phyloP scores from a whole-genome alignment of 1,140 invertebrate genomes.

The Chrysopa pallens region DNA sequence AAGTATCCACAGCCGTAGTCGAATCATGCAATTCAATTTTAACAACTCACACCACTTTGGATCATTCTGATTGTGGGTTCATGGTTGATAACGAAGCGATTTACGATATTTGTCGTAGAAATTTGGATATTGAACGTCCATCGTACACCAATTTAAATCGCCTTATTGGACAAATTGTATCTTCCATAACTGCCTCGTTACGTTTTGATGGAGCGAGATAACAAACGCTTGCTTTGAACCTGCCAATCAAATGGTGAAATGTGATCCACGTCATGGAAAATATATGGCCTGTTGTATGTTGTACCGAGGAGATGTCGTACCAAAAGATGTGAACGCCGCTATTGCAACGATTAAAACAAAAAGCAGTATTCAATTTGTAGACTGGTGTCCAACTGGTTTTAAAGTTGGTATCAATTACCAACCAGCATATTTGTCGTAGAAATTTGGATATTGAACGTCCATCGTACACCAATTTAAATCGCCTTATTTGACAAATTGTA shows the following conservation, averaged over 20 bases:
- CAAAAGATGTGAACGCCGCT: conserved; percentile 64
- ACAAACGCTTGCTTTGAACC: conserved; percentile 66
- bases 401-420: conserved; percentile 55
- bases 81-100: conserved; percentile 78
- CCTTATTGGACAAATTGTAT: conserved; percentile 47
- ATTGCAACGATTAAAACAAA: conserved; percentile 64
- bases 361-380: conserved; percentile 37
- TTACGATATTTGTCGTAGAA: conserved; percentile 58
- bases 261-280: conserved; percentile 44
- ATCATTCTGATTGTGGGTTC: no score
- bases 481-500: conserved; percentile 48
- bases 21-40: conserved; percentile 75
- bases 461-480: conserved; percentile 57
- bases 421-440: conserved; percentile 45
- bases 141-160: conserved; percentile 60
- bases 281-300: conserved; percentile 65
- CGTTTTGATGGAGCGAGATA: conserved; percentile 68
- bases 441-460: conserved; percentile 51
- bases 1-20: conserved; percentile 62
- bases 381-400: conserved; percentile 46
- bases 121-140: conserved; percentile 48
- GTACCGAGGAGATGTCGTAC: conserved; percentile 53
- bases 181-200: conserved; percentile 61
- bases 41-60: no score
- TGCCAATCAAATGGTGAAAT: conserved; percentile 68